Evolutionary conservation across 2,888 invertebrate species (phyloP), one percentile per base, ranked within the genome.

Genomic region (Deilephila elpenor): DNA sequence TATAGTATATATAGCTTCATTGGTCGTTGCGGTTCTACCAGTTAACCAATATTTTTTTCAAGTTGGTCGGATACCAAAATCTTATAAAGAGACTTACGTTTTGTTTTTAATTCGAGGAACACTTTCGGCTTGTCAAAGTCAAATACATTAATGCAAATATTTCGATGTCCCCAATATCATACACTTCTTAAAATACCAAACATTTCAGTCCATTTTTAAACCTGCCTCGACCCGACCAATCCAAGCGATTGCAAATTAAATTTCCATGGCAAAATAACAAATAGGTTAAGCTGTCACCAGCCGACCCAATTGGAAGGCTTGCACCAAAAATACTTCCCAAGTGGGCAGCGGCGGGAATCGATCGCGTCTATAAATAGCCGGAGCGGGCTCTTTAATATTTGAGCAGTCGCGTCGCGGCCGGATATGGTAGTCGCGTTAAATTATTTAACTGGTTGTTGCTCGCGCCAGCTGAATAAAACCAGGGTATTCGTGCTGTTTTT

Each of bases 371-470:
- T 75, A 77, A 78, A 78, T 78, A 78, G 74, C 14, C 71, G 60
- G 74, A 78, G 71, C 77, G 76, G 71, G 20, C 70, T 17, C 44
- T 70, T 78, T 72, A 76, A 79, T 78, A 76, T 80, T 79, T 76
- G n/a, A 79, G 74, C 64, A 76, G 74, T 73, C 74, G 56, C 74
- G 75, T 59, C 75, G 71, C 74, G 72, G 67, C 74, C 72, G 67
- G 73, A 67, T 59, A 44, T 67, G 67, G 56, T 59, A 59, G 60
- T 61, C 59, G 29, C 32, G 37, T 67, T 73, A 25, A 67, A 73
- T 73, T 67, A 67, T 73, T 67, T 67, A 44, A 19, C 37, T 32
- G 17, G 64, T 67, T 67, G 67, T 25, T 64, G 64, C 62, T 53
- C 53, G 53, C 17, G 34, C 20, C 59, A 11, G 44, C 59, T 56